Conservation (phyloP, 2,113 vertebrate genomes). For the Mohoua ochrocephala region DNA sequence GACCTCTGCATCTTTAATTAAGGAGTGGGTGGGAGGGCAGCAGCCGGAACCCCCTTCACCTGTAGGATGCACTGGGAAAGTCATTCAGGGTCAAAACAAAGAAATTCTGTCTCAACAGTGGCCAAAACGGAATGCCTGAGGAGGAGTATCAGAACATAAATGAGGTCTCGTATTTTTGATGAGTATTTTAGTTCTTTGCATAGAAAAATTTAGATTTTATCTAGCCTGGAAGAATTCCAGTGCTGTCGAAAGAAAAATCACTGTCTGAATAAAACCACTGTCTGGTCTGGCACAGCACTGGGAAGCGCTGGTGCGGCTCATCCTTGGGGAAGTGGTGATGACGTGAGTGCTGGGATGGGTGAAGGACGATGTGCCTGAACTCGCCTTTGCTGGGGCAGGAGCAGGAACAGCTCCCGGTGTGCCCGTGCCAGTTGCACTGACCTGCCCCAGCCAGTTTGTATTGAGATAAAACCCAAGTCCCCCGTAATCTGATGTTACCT, state of each 20-base stretch:
- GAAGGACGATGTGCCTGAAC: neutral
- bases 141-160: neutral
- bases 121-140: slow-evolving; percentile 19
- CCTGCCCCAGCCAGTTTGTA: neutral
- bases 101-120: neutral
- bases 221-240: slow-evolving; percentile 14
- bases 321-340: neutral
- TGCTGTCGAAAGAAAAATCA: neutral
- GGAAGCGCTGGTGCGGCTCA: neutral
- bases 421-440: fast-evolving
- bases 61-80: neutral
- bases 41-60: neutral
- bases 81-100: slow-evolving; percentile 1
- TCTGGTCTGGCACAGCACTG: neutral
- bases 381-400: neutral
- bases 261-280: neutral
- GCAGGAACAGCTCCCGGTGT: neutral
- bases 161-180: neutral
- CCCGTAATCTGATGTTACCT: neutral
- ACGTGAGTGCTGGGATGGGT: neutral
- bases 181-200: neutral
- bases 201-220: slow-evolving; percentile 37
- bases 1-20: neutral
- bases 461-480: neutral
- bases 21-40: neutral